These are phyloP conservation scores for Calameuta filiformis DNA, from an alignment of 2,888 invertebrate genomes.

Conservation along the genomic window DNA sequence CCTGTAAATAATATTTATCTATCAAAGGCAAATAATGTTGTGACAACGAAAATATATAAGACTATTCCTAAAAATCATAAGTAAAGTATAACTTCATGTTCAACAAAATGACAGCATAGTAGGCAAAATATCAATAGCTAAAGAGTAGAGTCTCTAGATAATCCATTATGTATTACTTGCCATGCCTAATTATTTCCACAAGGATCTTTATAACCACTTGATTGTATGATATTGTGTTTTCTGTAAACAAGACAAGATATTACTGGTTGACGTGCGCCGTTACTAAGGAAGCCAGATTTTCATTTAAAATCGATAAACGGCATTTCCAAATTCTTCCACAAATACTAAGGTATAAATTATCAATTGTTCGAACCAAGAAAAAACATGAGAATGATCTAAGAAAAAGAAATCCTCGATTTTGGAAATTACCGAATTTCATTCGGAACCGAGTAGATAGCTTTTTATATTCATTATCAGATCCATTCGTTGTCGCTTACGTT, in stretches of 20 bases:
- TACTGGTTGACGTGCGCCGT: not conserved
- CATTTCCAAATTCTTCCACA: not conserved
- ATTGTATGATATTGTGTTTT: not conserved
- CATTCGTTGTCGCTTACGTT: not conserved
- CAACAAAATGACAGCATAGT: not conserved
- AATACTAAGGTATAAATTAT: not conserved
- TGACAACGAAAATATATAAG: not conserved
- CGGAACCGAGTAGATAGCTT: not conserved
- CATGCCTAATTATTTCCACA: not conserved
- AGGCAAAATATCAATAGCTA: not conserved
- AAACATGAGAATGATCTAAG: not conserved
- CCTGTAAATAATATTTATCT: conserved; percentile 27
- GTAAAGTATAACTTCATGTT: not conserved
- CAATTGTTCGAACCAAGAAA: not conserved
- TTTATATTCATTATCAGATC: not conserved
- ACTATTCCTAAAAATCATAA: not conserved
- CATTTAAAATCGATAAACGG: not conserved
- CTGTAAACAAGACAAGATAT: not conserved
- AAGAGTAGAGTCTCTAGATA: not conserved
- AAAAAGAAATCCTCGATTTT: not conserved
- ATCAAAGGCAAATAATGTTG: not conserved
- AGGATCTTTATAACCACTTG: not conserved
- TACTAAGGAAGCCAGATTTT: not conserved
- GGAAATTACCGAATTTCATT: not conserved
- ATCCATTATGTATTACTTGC: not conserved